Base-by-base conservation (phyloP, 2,888 invertebrate genomes). In the Baronia brevicornis region DNA sequence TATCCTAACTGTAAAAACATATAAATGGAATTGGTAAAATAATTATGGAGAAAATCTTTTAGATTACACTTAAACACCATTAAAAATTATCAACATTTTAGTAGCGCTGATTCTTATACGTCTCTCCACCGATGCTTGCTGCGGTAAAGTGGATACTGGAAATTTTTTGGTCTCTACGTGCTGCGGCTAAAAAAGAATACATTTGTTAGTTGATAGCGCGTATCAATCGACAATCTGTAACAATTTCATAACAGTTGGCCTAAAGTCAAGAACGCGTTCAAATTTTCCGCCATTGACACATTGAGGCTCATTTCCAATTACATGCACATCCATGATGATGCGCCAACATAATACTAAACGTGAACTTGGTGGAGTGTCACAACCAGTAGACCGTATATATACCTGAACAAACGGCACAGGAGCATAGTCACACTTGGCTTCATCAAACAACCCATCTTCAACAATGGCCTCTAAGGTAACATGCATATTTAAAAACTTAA, bases 241-340 rank as follows among this genome's bases (percentile, higher is more conserved):
- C 36, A 51, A 46, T 57, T 73, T 72, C 68, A 63, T 62, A 70
- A 75, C 46, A 63, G 42, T 75, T 74, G 79, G 77, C 70, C 45
- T 51, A 72, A 73, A 69, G 61, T 78, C 77, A 78, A 79, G 70
- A 66, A 63, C 67, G 53, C 56, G 56, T 60, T 55, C 56, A 56
- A 65, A 69, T 74, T 78, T 73, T 74, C 77, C 75, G 61, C 70
- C 73, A 67, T 73, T 78, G 69, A 73, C 77, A 70, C 75, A 79
- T 59, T 71, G 60, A 60, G 56, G 51, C 77, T 80, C 79, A 80
- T 80, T 80, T 72, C 51, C 64, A 73, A 79, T 80, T 78, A 63
- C 79, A 56, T 55, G 65, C 80, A 78, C 80, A 79, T 77, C 59
- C 68, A 51, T 54, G 65, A 59, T 65, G 68, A 70, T 66, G 72